Evolutionary conservation across 2,797 vertebrate genomes (phyloP), one percentile per base, ranked within the genome.

Genomic region (Nasua narica): DNA sequence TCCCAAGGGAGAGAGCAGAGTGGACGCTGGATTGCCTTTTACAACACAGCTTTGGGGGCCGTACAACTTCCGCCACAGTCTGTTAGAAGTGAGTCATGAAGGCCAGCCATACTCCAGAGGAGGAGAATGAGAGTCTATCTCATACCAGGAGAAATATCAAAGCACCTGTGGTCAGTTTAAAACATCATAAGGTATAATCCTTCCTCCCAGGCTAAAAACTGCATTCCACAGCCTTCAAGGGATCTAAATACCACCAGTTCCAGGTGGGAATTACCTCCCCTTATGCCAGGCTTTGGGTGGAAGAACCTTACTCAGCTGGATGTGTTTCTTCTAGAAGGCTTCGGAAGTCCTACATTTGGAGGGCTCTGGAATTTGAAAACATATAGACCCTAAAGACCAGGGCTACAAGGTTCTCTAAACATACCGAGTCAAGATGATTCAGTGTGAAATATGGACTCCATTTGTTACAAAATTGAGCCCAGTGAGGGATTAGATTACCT

Each of bases 401-500:
- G 27, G 5, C 32, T n/a, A 40, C 2, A 23, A 4, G 8, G 16
- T 29, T 67, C 12, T 56, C 74, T n/a, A 77, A 94, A 94, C 27
- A 84, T 7, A 94, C 3, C 3, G 0, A 88, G 82, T 90, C 54
- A 46, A 93, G 83, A 87, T 88, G 69, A 74, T 91, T 93, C 74
- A 62, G 40, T 91, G 40, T 93, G 50, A 95, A 82, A 92, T 78
- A 88, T 9, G 7, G 60, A 94, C 90, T 95, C 27, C n/a, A 86
- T 86, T 88, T 90, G 69, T 76, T 35, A 76, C n/a, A 87, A 88
- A 43, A 43, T 8, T 74, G 81, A 93, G 35, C 37, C 81, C 40
- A 7, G 19, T 52, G 37, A 96, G 56, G 56, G n/a, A 95, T 40
- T 56, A 87, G 15, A 37, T 77, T 91, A 58, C 90, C 52, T 76